Evolutionary conservation across 1,140 invertebrate species (phyloP), one percentile per base, ranked within the genome.

Genomic region (Panagrolaimus sp.): DNA sequence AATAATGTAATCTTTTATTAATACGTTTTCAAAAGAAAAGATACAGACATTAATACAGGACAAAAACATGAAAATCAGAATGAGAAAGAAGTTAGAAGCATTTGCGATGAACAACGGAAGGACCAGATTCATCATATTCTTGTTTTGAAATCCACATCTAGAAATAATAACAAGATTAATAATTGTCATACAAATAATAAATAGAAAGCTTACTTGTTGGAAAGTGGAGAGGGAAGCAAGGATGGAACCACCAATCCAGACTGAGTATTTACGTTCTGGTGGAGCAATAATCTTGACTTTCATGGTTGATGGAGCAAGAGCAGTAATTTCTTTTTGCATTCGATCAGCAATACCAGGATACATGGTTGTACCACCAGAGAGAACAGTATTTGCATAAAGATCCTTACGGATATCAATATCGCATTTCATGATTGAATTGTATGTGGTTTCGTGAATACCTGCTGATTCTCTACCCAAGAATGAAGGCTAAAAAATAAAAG

Each of bases 341-440:
- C 85, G 72, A 70, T 86, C 85, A 70, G 84, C 84, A 74, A 85
- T 85, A 66, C 84, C 84, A 15, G 85, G 85, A 74, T 81, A 86
- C 85, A 87, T 86, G 17, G 86, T 86, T 64, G 84, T 83, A 68
- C 85, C 85, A 71, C 86, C 86, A 28, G 85, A 86, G 24, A 86
- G 73, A 8, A 86, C 84, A 55, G 90, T 92, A 88, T 94, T 94
- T 86, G 91, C 90, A 85, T 93, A 93, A 85, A 93, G 85, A 86
- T 93, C 91, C 87, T 89, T 93, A 85, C 91, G 88, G 86, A 92
- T 92, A 81, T 92, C 90, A 76, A 91, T 89, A 83, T 94, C 92
- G 86, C 92, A 94, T 88, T 94, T 94, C 92, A 94, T 94, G 88
- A 96, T 94, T 75, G 91, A 93, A 87, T 94, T 94, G 89, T 93